Conservation (phyloP, 1,140 invertebrate species). For the Propsilocerus akamusi region DNA sequence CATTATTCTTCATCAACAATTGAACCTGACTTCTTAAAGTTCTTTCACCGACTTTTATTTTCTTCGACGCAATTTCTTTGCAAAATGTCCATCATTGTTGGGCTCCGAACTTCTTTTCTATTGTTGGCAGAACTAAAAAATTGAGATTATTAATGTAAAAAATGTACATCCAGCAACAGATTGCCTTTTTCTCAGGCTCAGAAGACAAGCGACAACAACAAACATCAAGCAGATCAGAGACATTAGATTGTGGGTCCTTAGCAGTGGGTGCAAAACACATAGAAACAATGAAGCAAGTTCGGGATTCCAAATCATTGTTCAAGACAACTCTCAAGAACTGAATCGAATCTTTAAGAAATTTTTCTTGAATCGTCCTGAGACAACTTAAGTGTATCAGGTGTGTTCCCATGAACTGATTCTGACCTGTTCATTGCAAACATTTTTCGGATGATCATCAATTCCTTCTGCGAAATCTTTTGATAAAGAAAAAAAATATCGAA, state of each 20-base stretch:
- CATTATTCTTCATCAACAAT: background rate
- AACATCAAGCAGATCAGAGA: background rate
- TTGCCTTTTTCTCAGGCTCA: conserved; percentile 2
- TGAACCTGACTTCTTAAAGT: background rate
- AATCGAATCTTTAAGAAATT: background rate
- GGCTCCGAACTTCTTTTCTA: background rate
- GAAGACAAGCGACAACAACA: no score
- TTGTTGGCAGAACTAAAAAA: background rate
- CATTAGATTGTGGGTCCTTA: background rate
- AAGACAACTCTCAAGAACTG: background rate
- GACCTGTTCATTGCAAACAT: no score
- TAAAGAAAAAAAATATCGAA: no score
- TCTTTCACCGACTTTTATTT: background rate
- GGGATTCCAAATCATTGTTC: background rate
- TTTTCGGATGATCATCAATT: no score
- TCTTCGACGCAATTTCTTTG: background rate
- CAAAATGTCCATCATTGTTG: background rate
- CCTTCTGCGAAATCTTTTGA: no score
- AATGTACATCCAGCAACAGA: background rate
- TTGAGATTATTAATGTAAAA: background rate
- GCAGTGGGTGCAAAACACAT: background rate
- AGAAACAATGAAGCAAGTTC: background rate
- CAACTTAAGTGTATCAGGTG: no score
- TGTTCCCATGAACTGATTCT: no score
- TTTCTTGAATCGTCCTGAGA: background rate